Evolutionary conservation across 1,140 invertebrate genomes (phyloP), one percentile per base, ranked within the genome.

Genomic region (Harpegnathos saltator): DNA sequence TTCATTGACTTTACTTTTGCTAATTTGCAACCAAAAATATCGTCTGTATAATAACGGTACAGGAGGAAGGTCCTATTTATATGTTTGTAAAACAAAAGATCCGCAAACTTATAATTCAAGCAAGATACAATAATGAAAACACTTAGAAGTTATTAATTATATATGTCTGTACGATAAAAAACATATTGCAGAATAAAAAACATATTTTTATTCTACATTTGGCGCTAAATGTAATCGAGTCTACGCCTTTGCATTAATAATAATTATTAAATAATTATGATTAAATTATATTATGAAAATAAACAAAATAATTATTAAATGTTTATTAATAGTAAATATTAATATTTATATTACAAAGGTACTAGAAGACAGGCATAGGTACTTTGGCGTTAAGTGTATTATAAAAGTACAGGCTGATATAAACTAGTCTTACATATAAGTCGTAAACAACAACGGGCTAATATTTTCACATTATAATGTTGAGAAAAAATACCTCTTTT

Each of bases 401-500:
- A 9, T 44, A 44, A 44, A 33, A 68, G 44, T 54, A 58, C 4
- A 77, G 15, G 0, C 3, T 26, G 69, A 74, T 61, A 5, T 48
- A 33, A 68, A 3, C 62, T 78, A 78, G 33, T 78, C 50, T 50
- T 50, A 66, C 19, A 56, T 66, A 17, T 56, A 78, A 63, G 44
- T 77, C 74, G 22, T 54, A 78, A 44, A 58, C 5, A 48, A 44
- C 4, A 33, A 63, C 44, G 73, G 59, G 44, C 73, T 75, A 75
- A 75, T 15, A 58, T 12, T 50, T 44, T 44, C 9, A 3, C 3
- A 62, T 62, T 17, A 63, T n/a, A 29, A 19, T 19, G 11, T 75
- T 63, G 9, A 74, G 17, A 33, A 5, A 62, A 75, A 52, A 22
- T 48, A 58, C 15, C 0, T 1, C 15, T 61, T 61, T 58, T 50